Evolutionary conservation across 2,113 vertebrate genomes (phyloP), one percentile per base, ranked within the genome.

Genomic region (Neolamprologus brichardi): DNA sequence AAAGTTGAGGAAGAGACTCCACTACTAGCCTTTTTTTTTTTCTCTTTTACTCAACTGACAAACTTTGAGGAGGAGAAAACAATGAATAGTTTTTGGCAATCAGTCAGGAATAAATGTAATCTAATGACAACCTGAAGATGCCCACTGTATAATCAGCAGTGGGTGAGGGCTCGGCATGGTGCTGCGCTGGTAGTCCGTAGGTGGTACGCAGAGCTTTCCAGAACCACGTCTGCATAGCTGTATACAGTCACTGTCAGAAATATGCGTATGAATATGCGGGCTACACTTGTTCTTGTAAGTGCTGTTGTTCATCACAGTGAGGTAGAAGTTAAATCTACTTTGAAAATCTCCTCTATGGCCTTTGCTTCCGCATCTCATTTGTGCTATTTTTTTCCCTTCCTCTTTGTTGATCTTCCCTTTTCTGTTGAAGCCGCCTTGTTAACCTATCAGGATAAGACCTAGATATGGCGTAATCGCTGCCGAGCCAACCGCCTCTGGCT

Each of bases 401-500:
- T 44, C 39, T 72, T 72, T 72, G 37, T 41, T 72, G 37, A 72
- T 44, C 13, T 72, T 72, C 67, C 20, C 67, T 44, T 25, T 72
- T 72, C 67, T 72, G 37, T 72, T 44, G 39, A 72, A 44, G 67
- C 13, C 8, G 13, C 8, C 39, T 72, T 72, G 23, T 44, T 23
- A 72, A 72, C 67, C 39, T 23, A 44, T 72, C 39, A 72, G 67
- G 14, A 72, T 72, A 10, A 44, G 67, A 6, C 20, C 39, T 2
- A 10, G 20, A 25, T 17, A 17, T 44, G 39, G 39, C 8, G 5
- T 25, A 41, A 44, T 72, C 3, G 14, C 39, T 44, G 67, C 39
- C 0, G 67, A 15, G 39, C 20, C 14, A 34, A 0, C 60, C 30
- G 2, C 60, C 9, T 0, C 17, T 64, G 60, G 6, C 30, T 64